Base-by-base conservation (phyloP, 2,797 vertebrate genomes). In the Argentina silus region DNA sequence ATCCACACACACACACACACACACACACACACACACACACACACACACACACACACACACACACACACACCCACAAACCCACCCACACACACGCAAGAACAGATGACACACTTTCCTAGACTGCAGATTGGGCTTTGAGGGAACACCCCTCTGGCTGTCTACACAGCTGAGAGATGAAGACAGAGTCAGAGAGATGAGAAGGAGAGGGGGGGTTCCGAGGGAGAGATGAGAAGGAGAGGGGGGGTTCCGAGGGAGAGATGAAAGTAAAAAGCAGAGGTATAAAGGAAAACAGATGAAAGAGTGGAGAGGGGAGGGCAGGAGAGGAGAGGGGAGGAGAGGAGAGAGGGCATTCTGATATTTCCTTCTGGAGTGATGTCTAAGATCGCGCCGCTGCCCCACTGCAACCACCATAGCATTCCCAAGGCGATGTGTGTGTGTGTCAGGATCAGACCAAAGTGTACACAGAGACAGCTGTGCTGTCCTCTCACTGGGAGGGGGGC, bases 121-220 rank as follows among this genome's bases (percentile, higher is more conserved):
- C 81, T 82, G 69, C 77, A 80, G 77, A 74, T 77, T 67, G 76
- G 80, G 75, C 85, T 81, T 62, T 15, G 63, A 87, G 87, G 88
- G 79, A 88, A 88, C 79, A 85, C 81, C 88, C 80, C 76, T 7
- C 14, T 78, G 74, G 62, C 73, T 77, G 81, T 81, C 68, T 44
- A 42, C 12, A 48, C 45, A 36, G 65, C 3, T 4, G 17, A 48
- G 8, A 51, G 11, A 23, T 8, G 10, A 6, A n/a, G 9, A 23
- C 8, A 36, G 12, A 73, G 61, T 21, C 7, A 42, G 21, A 36
- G 56, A 48, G 14, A 27, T n/a, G 19, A 11, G 19, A 15, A 9
- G 42, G 50, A 76, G 59, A 36, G 1, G 4, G n/a, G 56, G 47
- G 9, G 60, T 44, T 42, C 44, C 42, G 50, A 63, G 47, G 74